A percentile compares a stretch with the other conserved stretches of the same genome.
phyloP scores from a whole-genome alignment of 2,797 vertebrate species.

The Aplochiton taeniatus region DNA sequence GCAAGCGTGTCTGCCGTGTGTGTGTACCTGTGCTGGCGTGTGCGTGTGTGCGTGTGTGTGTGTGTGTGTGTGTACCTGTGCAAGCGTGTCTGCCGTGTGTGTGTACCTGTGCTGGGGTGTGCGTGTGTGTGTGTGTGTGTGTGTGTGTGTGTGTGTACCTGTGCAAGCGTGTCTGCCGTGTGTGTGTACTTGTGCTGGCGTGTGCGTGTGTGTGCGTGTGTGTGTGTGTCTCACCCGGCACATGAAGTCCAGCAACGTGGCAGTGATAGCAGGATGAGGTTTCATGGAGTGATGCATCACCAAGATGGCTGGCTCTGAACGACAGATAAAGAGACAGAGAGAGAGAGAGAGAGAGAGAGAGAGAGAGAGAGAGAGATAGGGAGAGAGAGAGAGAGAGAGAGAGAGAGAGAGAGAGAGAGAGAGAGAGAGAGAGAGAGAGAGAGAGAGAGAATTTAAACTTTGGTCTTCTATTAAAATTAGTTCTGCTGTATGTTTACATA shows the following conservation, averaged over 20 bases:
- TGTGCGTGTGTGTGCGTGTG: neutral
- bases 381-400: neutral
- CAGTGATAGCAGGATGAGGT: constrained; percentile 95
- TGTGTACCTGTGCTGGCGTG: no score
- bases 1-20: no score
- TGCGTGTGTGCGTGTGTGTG: neutral
- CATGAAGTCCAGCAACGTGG: constrained; percentile 97
- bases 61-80: constrained; percentile 4
- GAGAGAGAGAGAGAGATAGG: neutral
- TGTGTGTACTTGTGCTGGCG: no score
- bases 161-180: neutral
- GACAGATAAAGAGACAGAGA: neutral
- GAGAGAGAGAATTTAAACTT: neutral
- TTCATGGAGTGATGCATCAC: constrained; percentile 99
- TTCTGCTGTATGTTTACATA: constrained; percentile 6
- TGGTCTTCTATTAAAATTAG: neutral
- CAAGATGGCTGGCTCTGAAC: constrained; percentile 90
- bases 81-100: constrained; percentile 3
- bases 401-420: neutral
- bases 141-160: neutral
- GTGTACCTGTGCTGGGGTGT: no score
- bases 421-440: neutral
- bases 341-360: neutral
- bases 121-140: constrained; percentile 11
- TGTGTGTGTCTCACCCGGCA: constrained; percentile 82